These are phyloP conservation scores for Sceliomorpha sp. DNA, from an alignment of 2,888 invertebrate genomes.

Conservation along the genomic window DNA sequence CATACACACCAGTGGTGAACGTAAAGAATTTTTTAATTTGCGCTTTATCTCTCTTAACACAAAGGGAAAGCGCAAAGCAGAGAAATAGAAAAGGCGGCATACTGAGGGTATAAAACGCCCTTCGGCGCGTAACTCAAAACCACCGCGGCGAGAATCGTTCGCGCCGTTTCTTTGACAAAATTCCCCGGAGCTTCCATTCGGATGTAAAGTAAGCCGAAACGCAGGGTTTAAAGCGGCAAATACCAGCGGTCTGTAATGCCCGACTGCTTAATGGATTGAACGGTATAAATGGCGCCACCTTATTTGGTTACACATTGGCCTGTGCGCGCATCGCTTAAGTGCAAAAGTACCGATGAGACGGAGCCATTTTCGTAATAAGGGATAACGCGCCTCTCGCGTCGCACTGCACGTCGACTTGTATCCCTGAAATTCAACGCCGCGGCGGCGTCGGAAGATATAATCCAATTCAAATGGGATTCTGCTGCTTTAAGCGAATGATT, in stretches of 20 bases:
- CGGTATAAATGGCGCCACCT: conserved; percentile 63
- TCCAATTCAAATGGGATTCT: conserved; percentile 53
- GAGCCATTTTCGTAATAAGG: conserved; percentile 27
- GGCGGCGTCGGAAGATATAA: conserved; percentile 25
- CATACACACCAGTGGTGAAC: conserved; percentile 11
- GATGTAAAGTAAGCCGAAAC: conserved; percentile 53
- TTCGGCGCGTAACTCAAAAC: conserved; percentile 28
- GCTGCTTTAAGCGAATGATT: conserved; percentile 57
- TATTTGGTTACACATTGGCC: conserved; percentile 71
- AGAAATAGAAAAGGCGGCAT: conserved; percentile 10
- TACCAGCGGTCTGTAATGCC: conserved; percentile 60
- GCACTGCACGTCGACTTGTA: conserved; percentile 29
- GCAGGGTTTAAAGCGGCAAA: conserved; percentile 60
- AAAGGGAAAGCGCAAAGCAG: conserved; percentile 10
- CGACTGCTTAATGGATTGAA: conserved; percentile 67
- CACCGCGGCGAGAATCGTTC: conserved; percentile 25
- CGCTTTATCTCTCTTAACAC: conserved; percentile 27
- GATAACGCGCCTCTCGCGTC: conserved; percentile 27
- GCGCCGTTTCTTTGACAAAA: conserved; percentile 28
- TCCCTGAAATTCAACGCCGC: conserved; percentile 27
- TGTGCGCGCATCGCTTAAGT: conserved; percentile 26
- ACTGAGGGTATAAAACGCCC: conserved; percentile 10
- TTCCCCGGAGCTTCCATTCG: conserved; percentile 39
- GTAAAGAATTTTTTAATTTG: conserved; percentile 42
- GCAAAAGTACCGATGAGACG: conserved; percentile 26